These are phyloP conservation scores for Pseudolaguvia tuberculata DNA, from an alignment of 2,113 vertebrate genomes.

Conservation along the genomic window DNA sequence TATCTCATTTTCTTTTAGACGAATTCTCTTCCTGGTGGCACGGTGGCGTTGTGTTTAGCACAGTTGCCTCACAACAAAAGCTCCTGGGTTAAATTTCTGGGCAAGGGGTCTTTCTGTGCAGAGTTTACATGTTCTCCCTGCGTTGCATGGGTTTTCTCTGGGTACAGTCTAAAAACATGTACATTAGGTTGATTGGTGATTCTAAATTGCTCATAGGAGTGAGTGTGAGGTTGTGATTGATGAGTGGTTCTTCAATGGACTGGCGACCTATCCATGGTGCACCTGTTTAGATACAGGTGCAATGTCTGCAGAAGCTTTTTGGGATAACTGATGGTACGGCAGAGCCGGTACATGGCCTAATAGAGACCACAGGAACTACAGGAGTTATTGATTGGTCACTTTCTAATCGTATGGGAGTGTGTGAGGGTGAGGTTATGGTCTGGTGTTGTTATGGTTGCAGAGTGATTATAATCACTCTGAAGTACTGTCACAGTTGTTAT, in stretches of 20 bases:
- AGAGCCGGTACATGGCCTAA: not conserved
- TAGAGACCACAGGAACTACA: not conserved
- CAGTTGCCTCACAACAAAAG: too few species aligned
- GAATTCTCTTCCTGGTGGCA: constrained; percentile 29
- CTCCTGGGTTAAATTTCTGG: constrained; percentile 11
- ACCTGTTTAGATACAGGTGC: not conserved
- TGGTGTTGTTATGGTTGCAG: too few species aligned
- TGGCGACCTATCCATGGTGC: too few species aligned
- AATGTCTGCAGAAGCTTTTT: not conserved
- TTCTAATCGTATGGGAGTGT: not conserved
- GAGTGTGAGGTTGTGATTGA: constrained; percentile 23
- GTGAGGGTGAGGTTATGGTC: too few species aligned
- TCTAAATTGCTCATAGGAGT: too few species aligned
- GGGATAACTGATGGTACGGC: not conserved
- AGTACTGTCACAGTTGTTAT: not conserved
- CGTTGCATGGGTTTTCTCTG: too few species aligned
- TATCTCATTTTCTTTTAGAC: constrained; percentile 42
- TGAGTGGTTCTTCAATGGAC: not conserved
- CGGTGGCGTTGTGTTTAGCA: too few species aligned
- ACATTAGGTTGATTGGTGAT: too few species aligned
- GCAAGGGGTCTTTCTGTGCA: not conserved
- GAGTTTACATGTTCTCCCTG: too few species aligned
- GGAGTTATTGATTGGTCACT: not conserved
- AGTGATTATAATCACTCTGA: not conserved
- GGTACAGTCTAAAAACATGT: too few species aligned